Evolutionary conservation across 1,140 invertebrate species (phyloP).

Genomic region (Musca vetustissima): DNA sequence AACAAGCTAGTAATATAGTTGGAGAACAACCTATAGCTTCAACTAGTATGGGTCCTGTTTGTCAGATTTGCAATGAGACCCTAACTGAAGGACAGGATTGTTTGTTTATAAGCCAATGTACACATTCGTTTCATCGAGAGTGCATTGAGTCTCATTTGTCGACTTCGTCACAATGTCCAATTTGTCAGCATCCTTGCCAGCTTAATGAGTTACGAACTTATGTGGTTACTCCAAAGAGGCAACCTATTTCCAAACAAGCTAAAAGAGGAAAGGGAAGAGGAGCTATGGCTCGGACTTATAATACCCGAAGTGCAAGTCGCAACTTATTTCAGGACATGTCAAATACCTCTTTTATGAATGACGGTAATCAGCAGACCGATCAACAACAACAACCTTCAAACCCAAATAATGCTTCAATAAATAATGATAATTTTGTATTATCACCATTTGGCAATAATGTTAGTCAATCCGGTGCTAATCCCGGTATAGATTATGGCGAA

Average conservation of each 20-base stretch:
- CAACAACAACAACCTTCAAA: too few relatives aligned
- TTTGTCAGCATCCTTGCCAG: not conserved
- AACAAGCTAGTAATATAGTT: too few relatives aligned
- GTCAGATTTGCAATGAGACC: too few relatives aligned
- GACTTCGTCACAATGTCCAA: not conserved
- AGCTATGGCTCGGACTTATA: not conserved
- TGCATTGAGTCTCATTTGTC: not conserved
- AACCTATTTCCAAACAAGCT: not conserved
- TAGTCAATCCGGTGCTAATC: too few relatives aligned
- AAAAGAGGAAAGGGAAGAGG: not conserved
- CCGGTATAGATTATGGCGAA: too few relatives aligned
- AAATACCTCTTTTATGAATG: not conserved
- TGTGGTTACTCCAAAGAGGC: not conserved
- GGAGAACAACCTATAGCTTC: too few relatives aligned
- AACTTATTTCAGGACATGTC: not conserved
- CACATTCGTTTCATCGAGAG: constrained; percentile 5
- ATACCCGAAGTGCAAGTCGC: not conserved
- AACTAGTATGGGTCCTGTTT: too few relatives aligned
- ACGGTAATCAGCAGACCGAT: too few relatives aligned
- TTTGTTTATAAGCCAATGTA: constrained; percentile 27
- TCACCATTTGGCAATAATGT: too few relatives aligned
- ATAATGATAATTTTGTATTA: too few relatives aligned
- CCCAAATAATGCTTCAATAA: too few relatives aligned
- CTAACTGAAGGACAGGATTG: too few relatives aligned
- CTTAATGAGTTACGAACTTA: not conserved